Evolutionary conservation across 1,140 invertebrate genomes (phyloP).

Genomic region (Drosophila ercepeae): DNA sequence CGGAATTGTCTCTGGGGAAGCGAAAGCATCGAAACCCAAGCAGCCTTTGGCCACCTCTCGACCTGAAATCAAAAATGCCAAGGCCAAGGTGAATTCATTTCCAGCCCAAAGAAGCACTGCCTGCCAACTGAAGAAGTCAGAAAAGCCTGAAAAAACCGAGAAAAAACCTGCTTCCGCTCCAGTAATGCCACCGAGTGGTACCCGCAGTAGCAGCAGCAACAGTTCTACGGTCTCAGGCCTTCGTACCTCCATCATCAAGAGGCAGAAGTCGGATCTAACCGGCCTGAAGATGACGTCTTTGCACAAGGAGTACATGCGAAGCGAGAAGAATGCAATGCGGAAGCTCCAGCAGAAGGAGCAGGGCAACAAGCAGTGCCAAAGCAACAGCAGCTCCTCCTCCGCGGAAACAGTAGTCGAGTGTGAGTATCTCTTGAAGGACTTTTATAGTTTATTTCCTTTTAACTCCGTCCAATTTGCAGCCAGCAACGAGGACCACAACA

Average conservation of each 20-base stretch:
- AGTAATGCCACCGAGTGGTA: background rate
- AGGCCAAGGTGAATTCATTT: constrained; percentile 80
- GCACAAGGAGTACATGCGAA: constrained; percentile 82
- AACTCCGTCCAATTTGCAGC: constrained; percentile 8
- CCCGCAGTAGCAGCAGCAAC: constrained; percentile 34
- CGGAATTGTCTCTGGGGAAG: constrained; percentile 29
- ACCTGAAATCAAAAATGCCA: constrained; percentile 83
- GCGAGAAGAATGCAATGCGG: constrained; percentile 75
- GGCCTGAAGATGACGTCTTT: constrained; percentile 85
- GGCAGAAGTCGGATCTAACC: constrained; percentile 86
- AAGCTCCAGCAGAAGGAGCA: constrained; percentile 71
- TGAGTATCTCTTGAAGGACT: constrained; percentile 12
- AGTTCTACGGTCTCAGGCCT: constrained; percentile 4
- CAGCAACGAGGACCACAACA: constrained; percentile 68
- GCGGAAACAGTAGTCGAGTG: constrained; percentile 57
- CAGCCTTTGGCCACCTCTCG: constrained; percentile 36
- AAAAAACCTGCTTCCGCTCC: constrained; percentile 6
- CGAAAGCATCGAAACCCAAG: constrained; percentile 28
- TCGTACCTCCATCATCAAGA: constrained; percentile 83
- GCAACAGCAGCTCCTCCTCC: constrained; percentile 27
- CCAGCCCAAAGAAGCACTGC: constrained; percentile 43
- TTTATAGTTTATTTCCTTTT: background rate
- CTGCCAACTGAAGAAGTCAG: constrained; percentile 25
- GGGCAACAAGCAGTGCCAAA: constrained; percentile 31
- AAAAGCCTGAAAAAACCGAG: constrained; percentile 23